Base-by-base conservation (phyloP, 2,888 invertebrate species). In the Pyrochroa serraticornis region DNA sequence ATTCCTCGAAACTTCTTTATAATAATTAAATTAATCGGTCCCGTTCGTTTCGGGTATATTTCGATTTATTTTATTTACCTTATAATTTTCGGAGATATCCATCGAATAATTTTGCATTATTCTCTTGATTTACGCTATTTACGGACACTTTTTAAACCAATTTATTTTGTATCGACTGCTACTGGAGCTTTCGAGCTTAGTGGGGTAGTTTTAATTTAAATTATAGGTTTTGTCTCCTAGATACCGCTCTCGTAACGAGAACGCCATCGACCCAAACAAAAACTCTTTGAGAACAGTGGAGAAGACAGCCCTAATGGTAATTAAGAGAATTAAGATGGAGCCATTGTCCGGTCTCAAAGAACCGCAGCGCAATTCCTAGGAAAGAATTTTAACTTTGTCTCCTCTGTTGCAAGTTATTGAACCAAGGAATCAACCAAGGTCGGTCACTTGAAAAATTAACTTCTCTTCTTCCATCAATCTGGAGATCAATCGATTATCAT, bases 181-280 rank as follows among this genome's bases (percentile, higher is more conserved):
- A 60, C 57, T 58, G 64, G 63, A 68, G 48, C 50, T 50, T 32
- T 36, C 35, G 9, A 42, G 48, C 37, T 55, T 54, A 52, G 43
- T 46, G 59, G 51, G 56, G 62, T 62, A 63, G 62, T 63, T 65
- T 63, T 65, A 63, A 63, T 63, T 62, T 58, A 56, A 65, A 63
- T 63, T 65, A 63, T 60, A 62, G 62, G 62, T 60, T 62, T 48
- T 60, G 58, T 61, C 58, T 63, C 38, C 14, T 43, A 43, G 12
- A 13, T 51, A 31, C 50, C 33, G 14, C 14, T 22, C 39, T 22
- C 34, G 8, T 45, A 31, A 41, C 33, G 33, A 10, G 3, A 22
- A 22, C 22, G 22, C 22, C 22, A 22, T 22, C 22, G 3, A 22
- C 22, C 22, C 22, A 22, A 5, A 22, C 22, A 22, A 22, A 22